Base-by-base conservation (phyloP, 2,113 vertebrate species). In the Sitta europaea region DNA sequence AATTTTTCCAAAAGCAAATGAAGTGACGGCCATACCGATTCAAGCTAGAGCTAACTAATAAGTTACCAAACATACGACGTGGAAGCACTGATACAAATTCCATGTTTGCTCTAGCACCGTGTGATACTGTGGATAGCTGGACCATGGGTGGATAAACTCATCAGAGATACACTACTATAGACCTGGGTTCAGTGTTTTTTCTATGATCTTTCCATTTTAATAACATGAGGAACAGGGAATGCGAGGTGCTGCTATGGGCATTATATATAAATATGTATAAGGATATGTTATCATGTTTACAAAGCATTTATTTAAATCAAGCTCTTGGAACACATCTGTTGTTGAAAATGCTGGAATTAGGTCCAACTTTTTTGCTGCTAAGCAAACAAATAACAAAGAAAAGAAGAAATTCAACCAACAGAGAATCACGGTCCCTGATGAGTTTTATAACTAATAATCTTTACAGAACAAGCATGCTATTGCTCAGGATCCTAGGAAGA, bases 401-500 rank as follows among this genome's bases (percentile, higher is more conserved):
- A 54, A 82, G 17, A 81, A 68, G 43, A 76, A 87, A 79, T 17
- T n/a, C 38, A 84, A 67, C 31, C 72, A 65, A 36, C 27, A 83
- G 38, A 57, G 35, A 76, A 90, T 54, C 40, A 24, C n/a, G 23
- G 17, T 57, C 18, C 31, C 35, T 71, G n/a, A 48, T 71, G 38
- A 57, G 7, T 55, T 83, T 80, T 63, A 58, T 13, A 67, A 70
- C 4, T 33, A 71, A 72, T n/a, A 57, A 67, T 28, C 43, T 31
- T 58, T 76, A 67, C 21, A 58, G 16, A 68, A 59, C 5, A 67
- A 87, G 35, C 11, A 62, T 40, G 12, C 24, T 63, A 48, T 48
- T 87, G 35, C 68, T 80, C 23, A 90, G 47, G n/a, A 73, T 82
- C 33, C 33, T 61, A 35, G 25, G 16, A n/a, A 94, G 40, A 96